Percentiles rank a stretch among this genome's conserved stretches.
These are phyloP conservation scores for Pristionchus arcanus DNA, from an alignment of 2,888 invertebrate genomes.

Conservation along the genomic window DNA sequence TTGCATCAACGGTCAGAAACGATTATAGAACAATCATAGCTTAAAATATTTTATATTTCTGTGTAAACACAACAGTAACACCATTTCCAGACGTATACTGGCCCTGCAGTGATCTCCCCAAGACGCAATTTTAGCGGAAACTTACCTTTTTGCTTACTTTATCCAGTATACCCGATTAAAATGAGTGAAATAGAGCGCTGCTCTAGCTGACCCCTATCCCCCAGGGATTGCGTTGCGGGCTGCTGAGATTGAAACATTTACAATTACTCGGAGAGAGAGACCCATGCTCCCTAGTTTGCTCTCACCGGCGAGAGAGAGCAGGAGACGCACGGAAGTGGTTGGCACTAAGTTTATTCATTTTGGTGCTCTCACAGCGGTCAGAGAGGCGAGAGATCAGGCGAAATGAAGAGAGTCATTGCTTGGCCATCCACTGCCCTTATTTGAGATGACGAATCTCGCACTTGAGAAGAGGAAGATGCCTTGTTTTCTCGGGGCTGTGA, in stretches of 20 bases:
- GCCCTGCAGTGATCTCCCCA: too few species aligned
- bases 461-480: not conserved
- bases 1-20: too few species aligned
- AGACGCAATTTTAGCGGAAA: too few species aligned
- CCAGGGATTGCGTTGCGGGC: not conserved
- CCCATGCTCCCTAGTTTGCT: not conserved
- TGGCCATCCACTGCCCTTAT: not conserved
- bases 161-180: too few species aligned
- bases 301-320: not conserved
- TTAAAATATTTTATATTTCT: too few species aligned
- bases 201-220: not conserved
- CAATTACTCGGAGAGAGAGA: slow-evolving; percentile 6
- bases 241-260: slow-evolving; percentile 45
- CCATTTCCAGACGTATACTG: too few species aligned
- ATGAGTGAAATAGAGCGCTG: not conserved
- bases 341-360: too few species aligned
- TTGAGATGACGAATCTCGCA: not conserved
- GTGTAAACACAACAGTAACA: too few species aligned
- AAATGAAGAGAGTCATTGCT: not conserved
- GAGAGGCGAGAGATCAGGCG: not conserved
- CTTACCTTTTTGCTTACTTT: too few species aligned
- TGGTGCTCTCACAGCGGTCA: not conserved
- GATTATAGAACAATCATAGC: too few species aligned
- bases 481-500: too few species aligned
- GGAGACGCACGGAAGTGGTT: too few species aligned